phyloP scores from a whole-genome alignment of 2,797 vertebrate genomes.

The Hybognathus amarus region DNA sequence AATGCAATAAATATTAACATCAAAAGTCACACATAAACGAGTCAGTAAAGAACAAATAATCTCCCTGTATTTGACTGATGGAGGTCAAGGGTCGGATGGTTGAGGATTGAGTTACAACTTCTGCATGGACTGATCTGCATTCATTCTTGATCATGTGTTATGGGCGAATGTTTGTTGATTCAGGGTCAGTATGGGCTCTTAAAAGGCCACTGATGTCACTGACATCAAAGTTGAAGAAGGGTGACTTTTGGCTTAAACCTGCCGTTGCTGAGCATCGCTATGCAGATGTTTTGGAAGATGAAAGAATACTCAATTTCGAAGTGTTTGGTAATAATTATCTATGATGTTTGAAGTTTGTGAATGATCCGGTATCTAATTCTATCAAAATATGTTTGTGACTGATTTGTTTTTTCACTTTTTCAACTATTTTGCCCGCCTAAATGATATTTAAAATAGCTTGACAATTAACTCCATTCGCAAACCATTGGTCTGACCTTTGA shows the following conservation, averaged over 20 bases:
- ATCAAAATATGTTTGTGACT: not conserved
- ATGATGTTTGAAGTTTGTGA: not conserved
- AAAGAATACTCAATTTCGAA: not conserved
- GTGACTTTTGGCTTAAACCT: slow-evolving; percentile 30
- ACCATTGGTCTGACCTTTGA: slow-evolving; percentile 17
- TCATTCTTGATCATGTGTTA: slow-evolving; percentile 45
- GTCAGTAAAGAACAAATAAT: slow-evolving; percentile 8
- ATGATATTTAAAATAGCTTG: slow-evolving; percentile 22
- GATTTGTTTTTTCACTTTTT: not conserved
- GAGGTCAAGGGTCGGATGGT: slow-evolving; percentile 29
- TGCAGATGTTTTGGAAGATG: slow-evolving; percentile 21
- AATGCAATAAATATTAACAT: not conserved
- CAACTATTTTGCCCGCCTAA: not conserved
- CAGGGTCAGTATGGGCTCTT: slow-evolving; percentile 29
- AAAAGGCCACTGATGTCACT: slow-evolving; percentile 18
- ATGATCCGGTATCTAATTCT: not conserved
- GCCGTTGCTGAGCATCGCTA: slow-evolving; percentile 4
- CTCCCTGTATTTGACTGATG: not conserved
- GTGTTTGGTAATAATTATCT: slow-evolving; percentile 6
- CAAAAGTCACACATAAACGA: not conserved
- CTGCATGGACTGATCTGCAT: slow-evolving; percentile 35
- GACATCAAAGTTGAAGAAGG: slow-evolving; percentile 54
- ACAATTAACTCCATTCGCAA: slow-evolving; percentile 4
- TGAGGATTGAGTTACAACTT: slow-evolving; percentile 29
- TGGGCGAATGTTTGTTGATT: slow-evolving; percentile 51